phyloP scores from a whole-genome alignment of 2,113 vertebrate species.

The Lycocorax pyrrhopterus region DNA sequence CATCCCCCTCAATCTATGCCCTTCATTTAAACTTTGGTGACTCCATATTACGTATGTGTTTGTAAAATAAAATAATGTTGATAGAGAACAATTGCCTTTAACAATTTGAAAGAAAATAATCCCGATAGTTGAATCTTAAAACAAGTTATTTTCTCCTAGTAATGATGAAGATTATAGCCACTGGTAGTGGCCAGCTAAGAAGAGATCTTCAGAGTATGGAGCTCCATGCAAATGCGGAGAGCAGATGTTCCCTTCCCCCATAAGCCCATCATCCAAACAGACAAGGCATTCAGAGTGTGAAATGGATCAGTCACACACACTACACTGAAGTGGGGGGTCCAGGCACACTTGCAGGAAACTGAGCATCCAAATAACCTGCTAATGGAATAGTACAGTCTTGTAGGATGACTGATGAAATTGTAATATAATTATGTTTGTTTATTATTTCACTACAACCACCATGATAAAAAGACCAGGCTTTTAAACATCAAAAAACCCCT shows the following conservation, averaged over 20 bases:
- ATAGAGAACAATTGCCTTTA: neutral
- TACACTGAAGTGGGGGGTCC: neutral
- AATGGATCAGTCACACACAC: conserved; percentile 6
- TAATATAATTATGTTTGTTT: neutral
- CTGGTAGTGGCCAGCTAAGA: neutral
- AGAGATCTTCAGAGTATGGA: neutral
- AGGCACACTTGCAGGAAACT: neutral
- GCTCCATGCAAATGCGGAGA: neutral
- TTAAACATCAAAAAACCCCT: accelerated
- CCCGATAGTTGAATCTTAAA: neutral
- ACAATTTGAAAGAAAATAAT: neutral
- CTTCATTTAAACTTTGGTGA: neutral
- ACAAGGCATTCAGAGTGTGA: neutral
- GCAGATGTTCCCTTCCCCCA: neutral
- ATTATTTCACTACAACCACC: neutral
- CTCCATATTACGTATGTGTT: neutral
- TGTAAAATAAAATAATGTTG: neutral
- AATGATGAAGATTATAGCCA: neutral
- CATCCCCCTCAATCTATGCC: neutral
- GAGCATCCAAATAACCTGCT: neutral
- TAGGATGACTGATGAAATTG: neutral
- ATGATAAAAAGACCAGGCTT: neutral
- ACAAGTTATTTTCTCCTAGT: neutral
- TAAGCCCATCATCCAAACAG: neutral
- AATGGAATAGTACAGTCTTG: neutral